Percentiles rank a stretch among this genome's conserved stretches.
These are phyloP conservation scores for Eugnorisma glareosa DNA, from an alignment of 2,888 invertebrate genomes.

Conservation along the genomic window DNA sequence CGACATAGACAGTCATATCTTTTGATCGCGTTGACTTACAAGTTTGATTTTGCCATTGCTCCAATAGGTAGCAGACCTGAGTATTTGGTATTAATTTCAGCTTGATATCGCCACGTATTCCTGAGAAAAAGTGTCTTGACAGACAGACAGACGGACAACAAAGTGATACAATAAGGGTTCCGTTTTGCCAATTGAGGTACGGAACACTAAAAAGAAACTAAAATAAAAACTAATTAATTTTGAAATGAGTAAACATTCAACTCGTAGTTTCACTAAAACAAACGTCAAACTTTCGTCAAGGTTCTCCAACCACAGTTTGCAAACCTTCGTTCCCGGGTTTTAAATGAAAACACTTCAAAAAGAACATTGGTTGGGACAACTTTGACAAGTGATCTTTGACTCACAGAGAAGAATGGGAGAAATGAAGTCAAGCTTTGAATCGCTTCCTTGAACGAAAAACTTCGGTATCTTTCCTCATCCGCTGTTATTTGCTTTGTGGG, in stretches of 20 bases:
- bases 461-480: slow-evolving; percentile 47
- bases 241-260: background rate
- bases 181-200: too few relatives aligned
- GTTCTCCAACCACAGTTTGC: slow-evolving; percentile 13
- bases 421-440: slow-evolving; percentile 52
- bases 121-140: too few relatives aligned
- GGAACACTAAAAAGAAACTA: background rate
- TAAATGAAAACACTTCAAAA: slow-evolving; percentile 37
- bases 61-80: too few relatives aligned
- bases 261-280: background rate
- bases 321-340: slow-evolving; percentile 1
- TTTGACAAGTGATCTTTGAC: slow-evolving; percentile 62
- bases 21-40: too few relatives aligned
- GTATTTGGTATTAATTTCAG: too few relatives aligned
- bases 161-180: too few relatives aligned
- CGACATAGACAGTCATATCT: too few relatives aligned
- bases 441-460: slow-evolving; percentile 59
- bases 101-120: too few relatives aligned
- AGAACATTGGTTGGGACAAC: slow-evolving; percentile 52
- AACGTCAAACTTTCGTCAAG: slow-evolving; percentile 18
- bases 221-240: slow-evolving; percentile 2
- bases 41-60: too few relatives aligned
- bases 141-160: too few relatives aligned
- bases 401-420: slow-evolving; percentile 43
- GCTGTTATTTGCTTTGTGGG: slow-evolving; percentile 43